A percentile compares a stretch with the other conserved stretches of the same genome.
These are phyloP conservation scores for Halocaridina rubra DNA, from an alignment of 2,888 invertebrate species.

Conservation along the genomic window DNA sequence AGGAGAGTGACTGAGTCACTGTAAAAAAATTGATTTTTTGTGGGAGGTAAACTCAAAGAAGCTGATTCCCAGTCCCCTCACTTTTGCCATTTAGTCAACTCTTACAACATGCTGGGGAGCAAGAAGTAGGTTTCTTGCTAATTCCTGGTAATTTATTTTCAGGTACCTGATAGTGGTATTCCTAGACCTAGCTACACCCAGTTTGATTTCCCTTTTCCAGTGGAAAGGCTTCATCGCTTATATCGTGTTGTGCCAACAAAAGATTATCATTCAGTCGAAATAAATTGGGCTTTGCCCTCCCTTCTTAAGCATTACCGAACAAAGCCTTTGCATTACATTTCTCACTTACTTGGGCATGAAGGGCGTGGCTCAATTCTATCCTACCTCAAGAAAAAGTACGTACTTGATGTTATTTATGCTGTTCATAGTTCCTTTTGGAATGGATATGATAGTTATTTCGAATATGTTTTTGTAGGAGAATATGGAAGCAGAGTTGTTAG, in stretches of 20 bases:
- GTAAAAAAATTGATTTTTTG: no score
- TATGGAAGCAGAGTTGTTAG: no score
- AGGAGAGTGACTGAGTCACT: no score
- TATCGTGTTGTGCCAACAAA: conserved; percentile 82
- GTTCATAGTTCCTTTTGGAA: no score
- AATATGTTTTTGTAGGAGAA: no score
- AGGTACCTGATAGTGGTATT: conserved; percentile 54
- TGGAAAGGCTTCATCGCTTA: conserved; percentile 67
- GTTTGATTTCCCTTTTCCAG: conserved; percentile 54
- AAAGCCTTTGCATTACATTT: conserved; percentile 82
- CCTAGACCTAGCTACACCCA: conserved; percentile 35
- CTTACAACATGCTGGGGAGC: no score
- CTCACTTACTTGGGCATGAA: conserved; percentile 86
- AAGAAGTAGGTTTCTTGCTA: neutral
- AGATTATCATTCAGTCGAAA: conserved; percentile 76
- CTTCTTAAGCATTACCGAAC: conserved; percentile 77
- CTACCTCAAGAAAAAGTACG: conserved; percentile 79
- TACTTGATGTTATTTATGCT: no score
- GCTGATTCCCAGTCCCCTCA: no score
- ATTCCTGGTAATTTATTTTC: neutral
- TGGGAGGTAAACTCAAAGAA: no score
- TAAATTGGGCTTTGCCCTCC: conserved; percentile 77
- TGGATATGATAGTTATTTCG: no score
- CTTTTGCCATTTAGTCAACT: no score
- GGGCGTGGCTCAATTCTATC: conserved; percentile 86